Percentiles rank a stretch among this genome's conserved stretches.
These are phyloP conservation scores for Cygnus olor DNA, from an alignment of 2,797 vertebrate genomes.

Conservation along the genomic window DNA sequence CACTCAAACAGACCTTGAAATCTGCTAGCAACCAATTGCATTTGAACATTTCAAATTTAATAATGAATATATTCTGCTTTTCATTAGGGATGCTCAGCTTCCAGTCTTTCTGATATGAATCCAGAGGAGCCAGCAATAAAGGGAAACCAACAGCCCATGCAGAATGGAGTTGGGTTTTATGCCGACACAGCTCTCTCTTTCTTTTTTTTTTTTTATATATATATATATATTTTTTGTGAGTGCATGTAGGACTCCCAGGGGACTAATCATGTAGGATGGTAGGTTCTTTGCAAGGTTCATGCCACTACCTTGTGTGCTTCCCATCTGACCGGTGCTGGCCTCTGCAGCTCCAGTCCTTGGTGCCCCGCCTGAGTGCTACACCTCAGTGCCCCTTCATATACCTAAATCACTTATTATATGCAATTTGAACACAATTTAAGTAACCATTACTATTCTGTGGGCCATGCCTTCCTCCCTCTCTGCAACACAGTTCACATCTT, in stretches of 20 bases:
- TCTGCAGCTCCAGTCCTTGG: not conserved
- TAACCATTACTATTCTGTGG: not conserved
- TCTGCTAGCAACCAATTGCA: slow-evolving; percentile 31
- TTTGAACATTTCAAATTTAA: slow-evolving; percentile 50
- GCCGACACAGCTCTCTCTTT: not conserved
- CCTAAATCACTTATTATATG: not conserved
- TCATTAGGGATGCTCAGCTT: slow-evolving; percentile 49
- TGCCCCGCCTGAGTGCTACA: not conserved
- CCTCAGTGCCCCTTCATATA: not conserved
- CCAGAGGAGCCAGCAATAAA: slow-evolving; percentile 51
- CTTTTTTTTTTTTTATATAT: not conserved
- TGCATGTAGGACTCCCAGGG: not conserved
- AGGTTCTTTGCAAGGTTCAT: not conserved
- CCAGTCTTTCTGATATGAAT: slow-evolving; percentile 44
- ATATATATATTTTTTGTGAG: not conserved
- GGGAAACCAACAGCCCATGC: slow-evolving; percentile 14
- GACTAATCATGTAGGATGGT: not conserved
- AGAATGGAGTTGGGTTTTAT: slow-evolving; percentile 22
- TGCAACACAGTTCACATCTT: not conserved
- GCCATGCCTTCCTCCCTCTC: not conserved
- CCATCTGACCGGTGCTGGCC: not conserved
- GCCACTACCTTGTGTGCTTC: not conserved
- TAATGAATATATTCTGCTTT: slow-evolving; percentile 48
- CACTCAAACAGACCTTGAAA: slow-evolving; percentile 50
- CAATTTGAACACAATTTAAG: not conserved